These are phyloP conservation scores for Drosophila nikananu DNA, from an alignment of 1,140 invertebrate species.

Conservation along the genomic window DNA sequence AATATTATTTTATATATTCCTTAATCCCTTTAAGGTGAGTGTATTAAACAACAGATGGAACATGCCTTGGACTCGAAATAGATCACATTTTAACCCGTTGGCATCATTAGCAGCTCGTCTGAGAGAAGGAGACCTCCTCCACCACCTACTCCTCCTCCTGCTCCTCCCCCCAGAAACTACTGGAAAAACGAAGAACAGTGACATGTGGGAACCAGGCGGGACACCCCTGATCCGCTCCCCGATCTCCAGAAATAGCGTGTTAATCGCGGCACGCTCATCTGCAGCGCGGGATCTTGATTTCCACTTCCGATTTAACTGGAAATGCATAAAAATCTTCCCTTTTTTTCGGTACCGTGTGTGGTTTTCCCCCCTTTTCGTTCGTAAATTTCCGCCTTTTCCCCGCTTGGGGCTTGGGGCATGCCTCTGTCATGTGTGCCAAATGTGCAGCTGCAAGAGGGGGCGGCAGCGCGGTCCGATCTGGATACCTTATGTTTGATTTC, in stretches of 20 bases:
- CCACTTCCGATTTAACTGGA: constrained; percentile 83
- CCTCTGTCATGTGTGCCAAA: constrained; percentile 83
- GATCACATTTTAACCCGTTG: constrained; percentile 77
- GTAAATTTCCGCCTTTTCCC: constrained; percentile 43
- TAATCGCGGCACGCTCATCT: constrained; percentile 76
- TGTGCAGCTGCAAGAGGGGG: constrained; percentile 62
- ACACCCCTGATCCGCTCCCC: constrained; percentile 39
- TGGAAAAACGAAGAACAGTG: constrained; percentile 36
- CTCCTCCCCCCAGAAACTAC: not conserved
- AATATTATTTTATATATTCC: not conserved
- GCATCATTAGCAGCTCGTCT: constrained; percentile 78
- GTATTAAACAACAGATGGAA: constrained; percentile 28
- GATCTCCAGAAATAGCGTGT: constrained; percentile 78
- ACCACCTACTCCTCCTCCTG: not conserved
- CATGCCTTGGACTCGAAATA: constrained; percentile 49
- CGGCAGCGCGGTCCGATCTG: constrained; percentile 40
- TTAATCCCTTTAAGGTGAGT: constrained; percentile 2
- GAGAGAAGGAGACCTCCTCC: constrained; percentile 9
- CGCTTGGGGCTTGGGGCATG: constrained; percentile 53
- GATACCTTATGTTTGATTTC: constrained; percentile 82
- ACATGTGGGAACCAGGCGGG: constrained; percentile 59
- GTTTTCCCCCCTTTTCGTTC: constrained; percentile 36
- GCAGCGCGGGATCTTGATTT: constrained; percentile 59
- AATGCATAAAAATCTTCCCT: constrained; percentile 73
- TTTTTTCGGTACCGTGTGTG: constrained; percentile 60